phyloP scores from a whole-genome alignment of 2,797 vertebrate genomes.

The Poecilia wingei region DNA sequence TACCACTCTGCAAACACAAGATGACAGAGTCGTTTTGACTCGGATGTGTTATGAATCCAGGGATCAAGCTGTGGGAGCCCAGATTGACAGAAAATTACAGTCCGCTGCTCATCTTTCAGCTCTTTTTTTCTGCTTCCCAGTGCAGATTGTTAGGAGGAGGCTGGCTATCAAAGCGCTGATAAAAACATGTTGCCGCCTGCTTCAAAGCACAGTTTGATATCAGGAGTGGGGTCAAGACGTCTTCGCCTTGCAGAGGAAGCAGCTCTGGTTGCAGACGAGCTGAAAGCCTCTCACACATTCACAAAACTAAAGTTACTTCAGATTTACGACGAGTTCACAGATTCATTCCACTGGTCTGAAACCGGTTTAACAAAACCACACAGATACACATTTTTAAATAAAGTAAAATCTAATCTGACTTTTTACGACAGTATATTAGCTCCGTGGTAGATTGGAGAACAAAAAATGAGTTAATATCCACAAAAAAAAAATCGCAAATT shows the following conservation, averaged over 20 bases:
- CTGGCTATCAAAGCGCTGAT: background rate
- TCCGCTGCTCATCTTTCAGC: background rate
- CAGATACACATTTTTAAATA: no score
- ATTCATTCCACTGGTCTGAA: no score
- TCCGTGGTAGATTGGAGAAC: no score
- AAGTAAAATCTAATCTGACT: no score
- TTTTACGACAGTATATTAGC: no score
- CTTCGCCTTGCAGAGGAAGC: background rate
- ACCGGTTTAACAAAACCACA: no score
- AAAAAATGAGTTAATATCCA: no score
- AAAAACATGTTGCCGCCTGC: background rate
- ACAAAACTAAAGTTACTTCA: background rate
- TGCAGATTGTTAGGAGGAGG: background rate
- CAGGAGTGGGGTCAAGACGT: constrained; percentile 2
- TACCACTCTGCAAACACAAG: background rate
- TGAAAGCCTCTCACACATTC: background rate
- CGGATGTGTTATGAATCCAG: background rate
- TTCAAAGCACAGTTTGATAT: constrained; percentile 19
- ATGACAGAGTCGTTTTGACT: constrained; percentile 8
- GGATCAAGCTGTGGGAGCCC: background rate
- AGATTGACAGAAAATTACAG: background rate
- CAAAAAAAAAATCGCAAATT: no score
- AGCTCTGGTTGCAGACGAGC: constrained; percentile 4
- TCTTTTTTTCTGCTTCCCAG: background rate
- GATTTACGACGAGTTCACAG: background rate